Evolutionary conservation across 1,140 invertebrate species (phyloP).

Genomic region (Thereuonema tuberculata): DNA sequence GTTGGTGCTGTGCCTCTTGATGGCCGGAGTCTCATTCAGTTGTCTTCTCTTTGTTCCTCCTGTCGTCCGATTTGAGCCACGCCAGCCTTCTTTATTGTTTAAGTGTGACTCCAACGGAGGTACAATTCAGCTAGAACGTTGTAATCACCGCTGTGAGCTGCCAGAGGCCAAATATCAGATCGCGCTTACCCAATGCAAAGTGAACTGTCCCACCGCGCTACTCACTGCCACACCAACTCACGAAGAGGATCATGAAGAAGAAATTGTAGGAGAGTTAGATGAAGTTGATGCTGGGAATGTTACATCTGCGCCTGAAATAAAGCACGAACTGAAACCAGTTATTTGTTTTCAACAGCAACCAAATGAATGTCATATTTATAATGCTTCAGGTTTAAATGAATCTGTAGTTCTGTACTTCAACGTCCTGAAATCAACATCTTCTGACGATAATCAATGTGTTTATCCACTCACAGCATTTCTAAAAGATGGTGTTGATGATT

Average conservation of each 20-base stretch:
- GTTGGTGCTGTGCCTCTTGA: background rate
- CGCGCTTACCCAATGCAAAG: background rate
- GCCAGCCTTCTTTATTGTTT: background rate
- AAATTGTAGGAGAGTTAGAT: conserved; percentile 23
- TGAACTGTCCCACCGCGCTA: background rate
- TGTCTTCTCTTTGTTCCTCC: conserved; percentile 21
- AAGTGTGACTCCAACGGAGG: background rate
- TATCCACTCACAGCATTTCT: background rate
- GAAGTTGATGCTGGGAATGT: conserved; percentile 20
- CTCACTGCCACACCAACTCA: background rate
- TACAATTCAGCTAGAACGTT: conserved; percentile 2
- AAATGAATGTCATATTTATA: conserved; percentile 1
- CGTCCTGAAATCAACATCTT: background rate
- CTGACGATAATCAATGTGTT: background rate
- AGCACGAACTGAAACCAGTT: background rate
- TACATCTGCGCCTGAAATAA: background rate
- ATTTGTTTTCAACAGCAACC: background rate
- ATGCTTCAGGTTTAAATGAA: conserved; percentile 1
- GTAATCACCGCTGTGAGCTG: background rate
- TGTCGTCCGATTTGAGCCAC: background rate
- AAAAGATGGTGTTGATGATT: background rate
- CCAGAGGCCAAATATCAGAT: background rate
- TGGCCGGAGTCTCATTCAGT: conserved; percentile 12
- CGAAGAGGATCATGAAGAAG: conserved; percentile 7
- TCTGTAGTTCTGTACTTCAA: conserved; percentile 1